Conservation (phyloP, 2,797 vertebrate species). For the Argya squamiceps region DNA sequence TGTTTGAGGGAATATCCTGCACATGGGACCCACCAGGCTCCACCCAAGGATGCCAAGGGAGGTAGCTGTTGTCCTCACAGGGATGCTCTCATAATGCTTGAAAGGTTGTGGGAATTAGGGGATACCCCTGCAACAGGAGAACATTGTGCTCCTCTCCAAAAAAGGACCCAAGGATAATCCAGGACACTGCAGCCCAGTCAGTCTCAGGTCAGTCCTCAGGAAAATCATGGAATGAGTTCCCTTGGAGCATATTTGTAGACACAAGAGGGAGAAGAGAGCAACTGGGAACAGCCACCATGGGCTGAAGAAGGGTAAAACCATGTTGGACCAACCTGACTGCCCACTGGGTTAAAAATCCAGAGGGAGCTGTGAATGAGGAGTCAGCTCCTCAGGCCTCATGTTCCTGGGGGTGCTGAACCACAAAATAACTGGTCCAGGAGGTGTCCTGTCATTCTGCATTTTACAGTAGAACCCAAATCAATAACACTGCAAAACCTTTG, state of each 20-base stretch:
- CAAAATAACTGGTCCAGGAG: neutral
- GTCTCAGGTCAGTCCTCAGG: neutral
- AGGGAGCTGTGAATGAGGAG: neutral
- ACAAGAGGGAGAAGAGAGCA: neutral
- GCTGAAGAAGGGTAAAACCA: neutral
- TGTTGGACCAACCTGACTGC: neutral
- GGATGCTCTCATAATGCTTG: neutral
- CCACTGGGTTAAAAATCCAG: neutral
- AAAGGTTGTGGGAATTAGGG: neutral
- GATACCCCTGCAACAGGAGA: neutral
- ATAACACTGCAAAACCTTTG: neutral
- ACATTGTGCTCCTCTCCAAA: neutral
- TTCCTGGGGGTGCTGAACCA: neutral
- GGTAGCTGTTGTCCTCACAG: neutral
- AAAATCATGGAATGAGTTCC: neutral
- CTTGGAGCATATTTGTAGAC: neutral
- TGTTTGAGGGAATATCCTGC: neutral
- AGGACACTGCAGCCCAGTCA: neutral
- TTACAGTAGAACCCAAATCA: neutral
- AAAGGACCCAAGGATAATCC: neutral
- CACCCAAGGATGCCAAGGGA: neutral
- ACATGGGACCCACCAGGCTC: neutral
- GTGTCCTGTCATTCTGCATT: neutral
- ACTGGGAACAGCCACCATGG: neutral
- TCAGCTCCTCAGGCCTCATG: neutral